Conservation (phyloP, 1,140 invertebrate species). For the Ganaspis sp. region DNA sequence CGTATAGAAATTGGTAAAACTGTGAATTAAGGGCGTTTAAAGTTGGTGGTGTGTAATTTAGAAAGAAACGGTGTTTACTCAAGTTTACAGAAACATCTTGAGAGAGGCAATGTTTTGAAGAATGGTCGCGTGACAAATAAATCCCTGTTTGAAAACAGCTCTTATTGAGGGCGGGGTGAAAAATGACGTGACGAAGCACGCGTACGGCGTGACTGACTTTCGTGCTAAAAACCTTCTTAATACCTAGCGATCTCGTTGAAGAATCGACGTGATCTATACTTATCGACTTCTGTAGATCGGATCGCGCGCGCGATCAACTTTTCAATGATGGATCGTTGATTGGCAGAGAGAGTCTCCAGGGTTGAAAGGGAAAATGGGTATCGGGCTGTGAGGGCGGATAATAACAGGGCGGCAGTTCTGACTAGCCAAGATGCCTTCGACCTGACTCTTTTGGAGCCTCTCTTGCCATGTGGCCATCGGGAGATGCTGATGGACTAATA, state of each 20-base stretch:
- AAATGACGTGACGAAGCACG: constrained; percentile 61
- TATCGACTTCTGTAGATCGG: constrained; percentile 65
- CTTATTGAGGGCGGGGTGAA: constrained; percentile 53
- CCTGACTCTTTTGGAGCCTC: constrained; percentile 42
- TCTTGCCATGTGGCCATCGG: constrained; percentile 73
- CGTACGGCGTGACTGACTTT: constrained; percentile 50
- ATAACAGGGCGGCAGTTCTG: constrained; percentile 73
- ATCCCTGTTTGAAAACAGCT: constrained; percentile 41
- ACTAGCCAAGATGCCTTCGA: constrained; percentile 46
- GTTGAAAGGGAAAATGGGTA: constrained; percentile 73
- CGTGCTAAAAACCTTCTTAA: constrained; percentile 58
- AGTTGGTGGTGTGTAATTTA: not conserved
- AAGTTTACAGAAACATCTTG: not conserved
- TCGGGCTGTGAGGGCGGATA: constrained; percentile 72
- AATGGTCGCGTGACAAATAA: constrained; percentile 38
- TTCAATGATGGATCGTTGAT: constrained; percentile 74
- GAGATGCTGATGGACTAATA: constrained; percentile 72
- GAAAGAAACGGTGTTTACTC: not conserved
- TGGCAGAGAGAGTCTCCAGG: constrained; percentile 66
- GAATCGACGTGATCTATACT: constrained; percentile 68
- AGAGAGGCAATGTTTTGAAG: not conserved
- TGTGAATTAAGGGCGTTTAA: not conserved
- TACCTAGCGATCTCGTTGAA: constrained; percentile 55
- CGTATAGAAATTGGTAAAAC: too few species aligned
- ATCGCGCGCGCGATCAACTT: constrained; percentile 55